phyloP scores from a whole-genome alignment of 2,888 invertebrate genomes.

The Polietes domitor region DNA sequence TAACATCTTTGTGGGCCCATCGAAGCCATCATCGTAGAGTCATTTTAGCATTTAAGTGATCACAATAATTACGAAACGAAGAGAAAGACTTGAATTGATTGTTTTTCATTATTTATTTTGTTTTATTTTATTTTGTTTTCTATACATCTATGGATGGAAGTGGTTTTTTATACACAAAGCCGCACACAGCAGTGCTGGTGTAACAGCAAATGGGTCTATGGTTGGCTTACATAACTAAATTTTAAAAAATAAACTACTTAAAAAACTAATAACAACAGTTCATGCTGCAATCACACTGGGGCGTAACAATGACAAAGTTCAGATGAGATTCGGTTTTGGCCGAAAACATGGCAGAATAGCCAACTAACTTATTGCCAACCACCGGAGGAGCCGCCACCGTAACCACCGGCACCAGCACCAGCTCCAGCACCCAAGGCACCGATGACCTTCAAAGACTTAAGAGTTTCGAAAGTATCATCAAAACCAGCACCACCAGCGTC shows the following conservation, averaged over 20 bases:
- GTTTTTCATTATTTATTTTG: constrained; percentile 28
- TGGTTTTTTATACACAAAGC: constrained; percentile 18
- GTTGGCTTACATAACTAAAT: constrained; percentile 57
- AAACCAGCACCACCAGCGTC: constrained; percentile 23
- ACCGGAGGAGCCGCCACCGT: constrained; percentile 33
- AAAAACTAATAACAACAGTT: constrained; percentile 62
- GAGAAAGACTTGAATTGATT: constrained; percentile 27
- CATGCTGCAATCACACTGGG: constrained; percentile 50
- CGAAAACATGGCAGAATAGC: neutral
- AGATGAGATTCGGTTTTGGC: too few relatives aligned
- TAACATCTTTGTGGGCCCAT: neutral
- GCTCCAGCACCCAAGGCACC: constrained; percentile 40
- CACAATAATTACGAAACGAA: constrained; percentile 13
- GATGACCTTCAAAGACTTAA: constrained; percentile 64
- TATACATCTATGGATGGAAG: constrained; percentile 29
- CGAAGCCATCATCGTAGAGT: neutral
- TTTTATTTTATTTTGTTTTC: constrained; percentile 29
- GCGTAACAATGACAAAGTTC: constrained; percentile 30
- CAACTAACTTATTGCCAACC: constrained; percentile 35
- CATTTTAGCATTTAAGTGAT: constrained; percentile 31
- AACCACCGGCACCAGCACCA: constrained; percentile 32
- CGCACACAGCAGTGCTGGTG: constrained; percentile 21
- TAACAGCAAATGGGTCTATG: constrained; percentile 36
- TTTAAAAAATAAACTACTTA: constrained; percentile 44
- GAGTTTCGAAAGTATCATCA: constrained; percentile 59